Evolutionary conservation across 2,888 invertebrate genomes (phyloP), one percentile per base, ranked within the genome.

Genomic region (Aromia moschata): DNA sequence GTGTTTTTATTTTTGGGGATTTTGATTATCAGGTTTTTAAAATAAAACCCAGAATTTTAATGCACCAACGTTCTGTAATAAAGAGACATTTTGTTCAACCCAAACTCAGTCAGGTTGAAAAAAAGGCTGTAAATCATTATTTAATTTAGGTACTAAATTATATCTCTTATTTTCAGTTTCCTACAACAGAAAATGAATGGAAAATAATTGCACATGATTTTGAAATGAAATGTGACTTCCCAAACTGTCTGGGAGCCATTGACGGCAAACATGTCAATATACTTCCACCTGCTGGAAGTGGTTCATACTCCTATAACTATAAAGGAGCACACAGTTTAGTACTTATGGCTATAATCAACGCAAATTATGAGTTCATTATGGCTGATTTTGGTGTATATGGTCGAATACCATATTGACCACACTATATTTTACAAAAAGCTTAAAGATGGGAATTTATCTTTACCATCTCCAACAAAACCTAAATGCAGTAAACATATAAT

Each of bases 281-380:
- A 12, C 31, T 62, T 20, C 59, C 68, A 20, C 68, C 70, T 43
- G 36, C 41, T 4, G 57, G 56, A 49, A 65, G 69, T 52, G 70
- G 72, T 11, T 72, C 70, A 10, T 61, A 53, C 47, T 72, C 45
- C 64, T 73, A 47, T 36, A 72, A 71, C 54, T 73, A 72, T 45
- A 71, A 72, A 65, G 44, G 45, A 12, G 40, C 43, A 33, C 62
- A 65, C 41, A 68, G 60, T 60, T 51, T 67, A 20, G 60, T 67
- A 61, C 20, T 56, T 55, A 46, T 63, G 64, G 65, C 56, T 15
- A 46, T 63, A 25, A 49, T 31, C 9, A 54, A 60, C 58, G n/a
- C n/a, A n/a, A n/a, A n/a, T n/a, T n/a, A n/a, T n/a, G n/a, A n/a
- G n/a, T n/a, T n/a, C n/a, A n/a, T 71, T 45, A 51, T 65, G 47